Evolutionary conservation across 1,140 invertebrate species (phyloP), one percentile per base, ranked within the genome.

Genomic region (Ladona fulva): DNA sequence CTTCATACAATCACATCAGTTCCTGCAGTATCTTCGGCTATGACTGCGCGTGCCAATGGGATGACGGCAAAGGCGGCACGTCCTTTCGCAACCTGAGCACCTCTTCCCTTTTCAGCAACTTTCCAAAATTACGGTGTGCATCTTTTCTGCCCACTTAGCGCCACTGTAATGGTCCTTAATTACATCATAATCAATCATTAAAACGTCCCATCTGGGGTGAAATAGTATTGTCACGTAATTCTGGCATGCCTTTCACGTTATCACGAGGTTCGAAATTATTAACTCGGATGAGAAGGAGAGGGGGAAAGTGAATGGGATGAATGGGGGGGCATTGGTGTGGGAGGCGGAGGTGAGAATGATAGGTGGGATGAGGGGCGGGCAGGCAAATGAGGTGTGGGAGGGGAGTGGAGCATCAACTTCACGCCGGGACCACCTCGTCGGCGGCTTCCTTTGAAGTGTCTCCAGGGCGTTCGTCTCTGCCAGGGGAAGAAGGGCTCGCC

Each of bases 401-500:
- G 12, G n/a, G 52, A 22, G 52, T 19, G 52, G 14, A 5, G 14
- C 16, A 66, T 16, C 52, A 66, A 19, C 52, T 16, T 22, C 52
- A 19, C 52, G 52, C 52, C 52, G 52, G 14, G 52, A 66, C 52
- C 52, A 66, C 52, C 52, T 19, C 52, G 52, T 66, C 52, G 52
- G 52, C 52, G 52, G 52, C 52, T 66, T 12, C 52, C 52, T 66
- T 66, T 66, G 52, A 66, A 66, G 52, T 66, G 52, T 66, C 52
- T 22, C 52, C 52, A 12, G 52, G 1, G 12, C 52, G 52, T 66
- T 66, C 52, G 52, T 66, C 52, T 66, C 52, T 66, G 52, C 52
- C 52, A 66, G 52, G 52, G 29, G 29, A 37, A 37, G 29, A 37
- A 37, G 29, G 29, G 29, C 29, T 37, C 29, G 29, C 29, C 29